Evolutionary conservation across 2,888 invertebrate species (phyloP).

Genomic region (Malacosoma neustria): DNA sequence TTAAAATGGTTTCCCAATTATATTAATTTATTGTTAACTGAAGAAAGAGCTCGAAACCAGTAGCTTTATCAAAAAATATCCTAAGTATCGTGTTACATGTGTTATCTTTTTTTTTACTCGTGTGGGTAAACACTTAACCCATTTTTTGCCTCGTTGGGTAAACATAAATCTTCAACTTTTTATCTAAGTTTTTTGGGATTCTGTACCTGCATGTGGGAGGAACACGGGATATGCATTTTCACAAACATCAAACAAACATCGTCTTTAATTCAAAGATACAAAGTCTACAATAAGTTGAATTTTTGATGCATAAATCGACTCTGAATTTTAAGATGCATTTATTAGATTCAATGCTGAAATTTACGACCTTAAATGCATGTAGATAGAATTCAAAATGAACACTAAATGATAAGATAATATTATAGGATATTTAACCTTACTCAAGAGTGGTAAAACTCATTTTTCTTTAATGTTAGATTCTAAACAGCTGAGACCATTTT

Average conservation of each 20-base stretch:
- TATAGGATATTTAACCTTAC: conserved; percentile 10
- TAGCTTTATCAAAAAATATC: conserved; percentile 19
- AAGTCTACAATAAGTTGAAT: conserved; percentile 6
- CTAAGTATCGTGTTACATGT: conserved; percentile 36
- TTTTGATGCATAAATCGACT: conserved; percentile 19
- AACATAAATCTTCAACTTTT: conserved; percentile 46
- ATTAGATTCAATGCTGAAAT: conserved; percentile 9
- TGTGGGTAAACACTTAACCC: conserved; percentile 48
- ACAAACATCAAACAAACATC: conserved; percentile 6
- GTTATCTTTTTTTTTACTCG: conserved; percentile 34
- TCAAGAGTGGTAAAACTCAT: neutral
- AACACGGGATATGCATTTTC: conserved; percentile 25
- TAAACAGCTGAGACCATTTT: conserved; percentile 1
- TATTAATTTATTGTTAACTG: too few species aligned
- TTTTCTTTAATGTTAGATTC: conserved; percentile 6
- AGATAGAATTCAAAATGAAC: conserved; percentile 8
- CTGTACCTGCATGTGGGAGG: conserved; percentile 31
- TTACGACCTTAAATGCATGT: neutral
- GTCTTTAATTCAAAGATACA: neutral
- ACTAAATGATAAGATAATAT: neutral
- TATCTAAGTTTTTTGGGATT: conserved; percentile 21
- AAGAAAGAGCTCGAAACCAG: conserved; percentile 14
- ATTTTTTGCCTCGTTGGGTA: conserved; percentile 44
- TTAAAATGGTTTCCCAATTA: too few species aligned
- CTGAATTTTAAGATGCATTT: conserved; percentile 21